Base-by-base conservation (phyloP, 2,888 invertebrate species). In the Eupelmus urozonus region DNA sequence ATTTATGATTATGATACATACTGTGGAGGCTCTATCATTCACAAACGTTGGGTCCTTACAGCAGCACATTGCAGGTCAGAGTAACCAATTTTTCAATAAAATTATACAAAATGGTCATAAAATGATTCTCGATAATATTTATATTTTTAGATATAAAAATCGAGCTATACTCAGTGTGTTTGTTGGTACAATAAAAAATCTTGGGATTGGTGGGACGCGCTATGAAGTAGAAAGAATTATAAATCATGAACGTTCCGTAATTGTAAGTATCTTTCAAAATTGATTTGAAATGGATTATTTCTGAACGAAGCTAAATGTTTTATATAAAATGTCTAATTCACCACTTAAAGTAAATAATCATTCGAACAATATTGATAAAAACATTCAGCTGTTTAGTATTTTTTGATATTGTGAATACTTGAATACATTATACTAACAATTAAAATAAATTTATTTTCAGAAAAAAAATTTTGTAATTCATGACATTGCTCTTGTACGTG, bases 1-100 rank as follows among this genome's bases (percentile, higher is more conserved):
- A 83, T 92, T 90, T 0, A 88, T 90, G 85, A 92, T 92, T n/a
- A 4, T 4, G 20, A 1, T 1, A 1, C 20, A 55, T 53, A 20
- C 29, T 92, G 92, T 79, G 92, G 92, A 0, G 92, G 92, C 0
- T 91, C 92, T 0, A 87, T 92, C 1, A 86, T 92, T 18, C 91
- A 91, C 23, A 90, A 91, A 0, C 85, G 90, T 5, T 91, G 91
- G 5, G 91, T 92, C 18, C 80, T 92, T 1, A 92, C 92, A 0
- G 91, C 92, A 1, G 92, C 92, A 0, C 92, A 92, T 81, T 92
- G 75, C 27, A 20, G 23, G n/a, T 27, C 9, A 9, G 45, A 16
- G 29, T 51, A 18, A 16, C n/a, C n/a, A n/a, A n/a, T n/a, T n/a
- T n/a, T n/a, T n/a, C n/a, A 7, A 27, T 51, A 4, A 9, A n/a